Evolutionary conservation across 2,113 vertebrate species (phyloP).

Genomic region (Arvicanthis niloticus): DNA sequence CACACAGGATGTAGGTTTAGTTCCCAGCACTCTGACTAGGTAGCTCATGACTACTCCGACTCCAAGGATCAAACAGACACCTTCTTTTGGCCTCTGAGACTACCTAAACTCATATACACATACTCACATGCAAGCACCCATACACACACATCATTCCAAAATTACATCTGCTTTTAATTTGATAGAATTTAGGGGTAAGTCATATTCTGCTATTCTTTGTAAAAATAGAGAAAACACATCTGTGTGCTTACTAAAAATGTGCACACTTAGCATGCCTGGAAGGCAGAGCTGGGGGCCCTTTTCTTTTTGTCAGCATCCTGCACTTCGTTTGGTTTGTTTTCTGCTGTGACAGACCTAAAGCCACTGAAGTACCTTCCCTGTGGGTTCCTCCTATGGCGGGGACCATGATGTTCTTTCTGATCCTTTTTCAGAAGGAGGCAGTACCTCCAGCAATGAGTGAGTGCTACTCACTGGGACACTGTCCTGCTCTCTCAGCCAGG

Average conservation of each 20-base stretch:
- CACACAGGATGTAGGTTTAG: no score
- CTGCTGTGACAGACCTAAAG: background rate
- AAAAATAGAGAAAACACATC: background rate
- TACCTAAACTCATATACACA: background rate
- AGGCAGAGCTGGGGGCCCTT: background rate
- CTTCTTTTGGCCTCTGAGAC: background rate
- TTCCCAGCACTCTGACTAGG: background rate
- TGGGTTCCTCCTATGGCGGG: background rate
- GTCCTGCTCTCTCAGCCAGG: background rate
- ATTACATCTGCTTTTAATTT: background rate
- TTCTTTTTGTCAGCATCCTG: no score
- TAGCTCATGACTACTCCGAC: background rate
- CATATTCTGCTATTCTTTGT: background rate
- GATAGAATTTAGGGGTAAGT: background rate
- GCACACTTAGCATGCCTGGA: background rate
- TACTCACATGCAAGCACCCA: background rate
- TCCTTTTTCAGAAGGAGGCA: background rate
- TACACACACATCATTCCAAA: background rate
- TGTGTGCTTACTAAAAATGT: background rate
- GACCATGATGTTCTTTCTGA: fast-evolving
- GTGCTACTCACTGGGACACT: background rate
- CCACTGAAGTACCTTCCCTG: background rate
- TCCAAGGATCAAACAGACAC: background rate
- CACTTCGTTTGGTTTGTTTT: background rate
- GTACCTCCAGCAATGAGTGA: background rate